These are phyloP conservation scores for Yponomeuta plumbellus DNA, from an alignment of 2,888 invertebrate genomes.

Conservation along the genomic window DNA sequence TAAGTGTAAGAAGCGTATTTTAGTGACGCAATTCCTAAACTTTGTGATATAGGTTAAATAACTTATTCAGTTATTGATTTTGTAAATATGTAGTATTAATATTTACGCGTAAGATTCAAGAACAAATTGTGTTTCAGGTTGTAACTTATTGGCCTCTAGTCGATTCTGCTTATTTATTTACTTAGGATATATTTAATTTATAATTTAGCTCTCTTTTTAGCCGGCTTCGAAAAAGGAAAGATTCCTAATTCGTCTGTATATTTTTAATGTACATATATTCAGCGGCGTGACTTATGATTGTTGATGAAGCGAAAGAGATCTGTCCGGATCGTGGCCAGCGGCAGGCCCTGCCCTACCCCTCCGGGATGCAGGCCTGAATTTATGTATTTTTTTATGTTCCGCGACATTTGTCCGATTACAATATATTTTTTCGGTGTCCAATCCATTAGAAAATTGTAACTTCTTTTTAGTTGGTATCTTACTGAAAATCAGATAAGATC, in stretches of 20 bases:
- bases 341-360: too few relatives aligned
- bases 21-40: constrained; percentile 64
- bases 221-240: too few relatives aligned
- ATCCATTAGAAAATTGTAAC: too few relatives aligned
- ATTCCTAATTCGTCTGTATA: constrained; percentile 15
- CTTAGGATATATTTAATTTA: constrained; percentile 9
- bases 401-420: too few relatives aligned
- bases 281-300: too few relatives aligned
- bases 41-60: constrained; percentile 66
- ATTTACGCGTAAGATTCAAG: not conserved
- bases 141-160: not conserved
- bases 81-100: not conserved
- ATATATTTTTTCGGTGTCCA: too few relatives aligned
- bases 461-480: too few relatives aligned
- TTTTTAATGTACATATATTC: constrained; percentile 17
- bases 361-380: too few relatives aligned
- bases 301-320: too few relatives aligned
- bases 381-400: too few relatives aligned
- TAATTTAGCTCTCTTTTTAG: constrained; percentile 43
- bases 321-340: too few relatives aligned
- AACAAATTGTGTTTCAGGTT: not conserved
- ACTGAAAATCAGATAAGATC: too few relatives aligned
- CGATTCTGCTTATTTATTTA: constrained; percentile 12
- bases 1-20: constrained; percentile 35
- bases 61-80: constrained; percentile 39